A percentile compares a stretch with the other conserved stretches of the same genome.
Evolutionary conservation across 2,797 vertebrate species (phyloP).

Genomic region (Gallinago nigripennis): DNA sequence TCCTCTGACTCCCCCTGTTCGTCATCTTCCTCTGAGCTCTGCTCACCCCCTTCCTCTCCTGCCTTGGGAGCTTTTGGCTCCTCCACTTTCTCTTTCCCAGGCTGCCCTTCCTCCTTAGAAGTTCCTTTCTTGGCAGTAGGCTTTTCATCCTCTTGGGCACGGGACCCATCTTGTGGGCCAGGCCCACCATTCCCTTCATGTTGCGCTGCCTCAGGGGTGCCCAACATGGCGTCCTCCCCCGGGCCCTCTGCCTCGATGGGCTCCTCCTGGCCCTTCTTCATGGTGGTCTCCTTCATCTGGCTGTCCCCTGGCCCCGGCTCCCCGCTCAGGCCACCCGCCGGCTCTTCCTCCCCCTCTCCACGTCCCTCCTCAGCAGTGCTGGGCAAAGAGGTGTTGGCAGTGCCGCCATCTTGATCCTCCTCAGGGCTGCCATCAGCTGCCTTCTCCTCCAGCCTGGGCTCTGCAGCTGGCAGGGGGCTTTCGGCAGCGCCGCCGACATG

Average conservation of each 20-base stretch:
- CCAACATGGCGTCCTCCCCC: neutral
- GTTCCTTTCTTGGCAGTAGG: fast-evolving
- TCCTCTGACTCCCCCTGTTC: constrained; percentile 67
- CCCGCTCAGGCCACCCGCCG: fast-evolving
- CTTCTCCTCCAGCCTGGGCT: constrained; percentile 71
- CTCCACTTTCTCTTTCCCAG: neutral
- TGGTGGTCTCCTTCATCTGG: neutral
- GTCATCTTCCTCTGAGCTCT: constrained; percentile 53
- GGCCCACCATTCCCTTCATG: neutral
- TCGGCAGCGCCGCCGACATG: constrained; percentile 68
- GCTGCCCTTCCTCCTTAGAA: neutral
- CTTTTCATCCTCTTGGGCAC: neutral
- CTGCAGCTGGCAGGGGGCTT: constrained; percentile 58
- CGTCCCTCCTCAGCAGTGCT: neutral
- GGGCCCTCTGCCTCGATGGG: fast-evolving
- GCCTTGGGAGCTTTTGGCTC: neutral
- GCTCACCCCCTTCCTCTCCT: neutral
- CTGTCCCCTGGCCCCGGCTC: neutral
- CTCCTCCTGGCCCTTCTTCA: neutral
- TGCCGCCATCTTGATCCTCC: neutral
- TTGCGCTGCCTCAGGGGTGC: neutral
- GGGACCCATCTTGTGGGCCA: neutral
- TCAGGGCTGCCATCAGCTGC: neutral
- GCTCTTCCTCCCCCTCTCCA: neutral
- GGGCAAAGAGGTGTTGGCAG: neutral